A percentile compares a stretch with the other conserved stretches of the same genome.
These are phyloP conservation scores for Seira ritae DNA, from an alignment of 2,888 invertebrate species.

Conservation along the genomic window DNA sequence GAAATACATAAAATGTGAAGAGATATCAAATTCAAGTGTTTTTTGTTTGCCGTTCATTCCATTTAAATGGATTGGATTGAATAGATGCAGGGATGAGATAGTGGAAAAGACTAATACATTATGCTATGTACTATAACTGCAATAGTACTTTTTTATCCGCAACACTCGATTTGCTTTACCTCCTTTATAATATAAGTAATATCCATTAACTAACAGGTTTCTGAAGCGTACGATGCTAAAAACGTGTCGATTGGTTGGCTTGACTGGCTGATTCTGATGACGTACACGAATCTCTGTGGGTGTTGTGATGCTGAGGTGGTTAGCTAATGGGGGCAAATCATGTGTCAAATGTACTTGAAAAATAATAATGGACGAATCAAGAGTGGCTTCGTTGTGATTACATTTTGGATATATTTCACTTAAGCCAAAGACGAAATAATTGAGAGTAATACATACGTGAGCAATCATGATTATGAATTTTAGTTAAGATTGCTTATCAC, in stretches of 20 bases:
- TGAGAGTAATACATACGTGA: not conserved
- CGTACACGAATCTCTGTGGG: constrained; percentile 60
- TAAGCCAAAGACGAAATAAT: not conserved
- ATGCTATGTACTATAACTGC: not conserved
- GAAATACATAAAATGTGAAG: too few species aligned
- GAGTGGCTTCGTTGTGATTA: not conserved
- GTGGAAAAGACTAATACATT: too few species aligned
- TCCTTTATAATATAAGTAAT: constrained; percentile 11
- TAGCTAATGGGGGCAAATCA: constrained; percentile 62
- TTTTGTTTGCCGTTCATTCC: too few species aligned
- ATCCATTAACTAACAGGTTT: constrained; percentile 57
- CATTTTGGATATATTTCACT: not conserved
- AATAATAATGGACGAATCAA: too few species aligned
- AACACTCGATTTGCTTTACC: not conserved
- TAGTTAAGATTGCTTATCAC: not conserved
- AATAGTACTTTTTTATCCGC: not conserved
- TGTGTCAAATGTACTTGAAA: constrained; percentile 62
- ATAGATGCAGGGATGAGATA: too few species aligned
- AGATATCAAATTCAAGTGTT: too few species aligned
- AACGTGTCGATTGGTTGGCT: constrained; percentile 55
- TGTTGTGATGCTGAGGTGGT: constrained; percentile 53
- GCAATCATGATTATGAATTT: not conserved
- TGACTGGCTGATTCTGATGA: constrained; percentile 36
- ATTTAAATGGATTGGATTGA: too few species aligned
- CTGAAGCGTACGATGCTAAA: constrained; percentile 54